Evolutionary conservation across 2,888 invertebrate species (phyloP), one percentile per base, ranked within the genome.

Genomic region (Athetis lepigone): DNA sequence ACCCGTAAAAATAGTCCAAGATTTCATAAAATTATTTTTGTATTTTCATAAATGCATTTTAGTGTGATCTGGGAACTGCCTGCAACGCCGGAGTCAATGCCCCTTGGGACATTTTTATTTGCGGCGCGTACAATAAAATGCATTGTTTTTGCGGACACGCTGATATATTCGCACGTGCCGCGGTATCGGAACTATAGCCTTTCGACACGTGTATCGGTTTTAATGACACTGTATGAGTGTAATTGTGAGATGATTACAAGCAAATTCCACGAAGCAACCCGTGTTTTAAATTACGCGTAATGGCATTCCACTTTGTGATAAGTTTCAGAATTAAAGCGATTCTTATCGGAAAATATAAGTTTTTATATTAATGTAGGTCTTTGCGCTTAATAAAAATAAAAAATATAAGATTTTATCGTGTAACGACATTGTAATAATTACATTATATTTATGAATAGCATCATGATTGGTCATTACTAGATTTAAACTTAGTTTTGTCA

Each of bases 121-220:
- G 47, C 36, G 29, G 4, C 40, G 40, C 40, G 57, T 55, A 61
- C 75, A 39, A 58, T 70, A 65, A 61, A 74, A 16, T 74, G 50
- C 36, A 70, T 55, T 57, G 58, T 68, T 72, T 73, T 73, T 68
- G 73, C 16, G 58, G 42, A 25, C 49, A 33, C 27, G 23, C 57
- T 43, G 57, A 61, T 51, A 50, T 67, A 67, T 71, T 58, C 50
- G 21, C 54, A 50, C 50, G 40, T 39, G 18, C 19, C 27, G 11
- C 21, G n/a, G 23, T 19, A 46, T 58, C 40, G 16, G 42, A 36
- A 23, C 18, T 37, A 56, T 56, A 49, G 39, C 51, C 49, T 59
- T 37, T n/a, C n/a, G n/a, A n/a, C n/a, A 56, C 23, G 39, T 29
- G 33, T 0, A n/a, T 16, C 6, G 19, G 11, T 46, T 60, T 59